phyloP scores from a whole-genome alignment of 2,888 invertebrate species.

The Lacanobia oleracea region DNA sequence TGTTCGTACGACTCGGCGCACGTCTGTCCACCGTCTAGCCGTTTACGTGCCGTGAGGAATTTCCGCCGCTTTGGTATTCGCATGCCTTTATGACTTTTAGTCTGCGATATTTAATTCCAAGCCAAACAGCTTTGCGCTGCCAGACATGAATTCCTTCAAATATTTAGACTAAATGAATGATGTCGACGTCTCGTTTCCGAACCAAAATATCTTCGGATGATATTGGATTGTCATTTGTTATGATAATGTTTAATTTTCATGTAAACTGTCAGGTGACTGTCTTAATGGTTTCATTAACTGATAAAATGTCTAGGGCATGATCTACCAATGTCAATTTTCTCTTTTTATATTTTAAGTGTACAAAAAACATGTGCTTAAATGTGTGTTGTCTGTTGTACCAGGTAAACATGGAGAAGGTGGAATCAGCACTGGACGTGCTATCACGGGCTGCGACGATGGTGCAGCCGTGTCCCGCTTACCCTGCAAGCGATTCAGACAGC shows the following conservation, averaged over 20 bases:
- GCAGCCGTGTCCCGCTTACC: slow-evolving; percentile 92
- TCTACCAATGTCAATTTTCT: not conserved
- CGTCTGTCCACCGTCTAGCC: slow-evolving; percentile 89
- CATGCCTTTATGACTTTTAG: slow-evolving; percentile 81
- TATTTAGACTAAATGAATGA: slow-evolving; percentile 64
- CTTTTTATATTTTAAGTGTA: not conserved
- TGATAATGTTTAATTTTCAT: slow-evolving; percentile 31
- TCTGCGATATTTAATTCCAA: slow-evolving; percentile 80
- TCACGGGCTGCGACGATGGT: slow-evolving; percentile 97
- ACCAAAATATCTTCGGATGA: slow-evolving; percentile 43
- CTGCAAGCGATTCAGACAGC: slow-evolving; percentile 87
- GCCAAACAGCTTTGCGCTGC: slow-evolving; percentile 80
- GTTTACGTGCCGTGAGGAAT: slow-evolving; percentile 83
- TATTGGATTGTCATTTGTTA: slow-evolving; percentile 45
- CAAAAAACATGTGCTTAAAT: slow-evolving; percentile 1
- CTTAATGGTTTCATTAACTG: slow-evolving; percentile 4
- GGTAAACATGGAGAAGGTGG: slow-evolving; percentile 92
- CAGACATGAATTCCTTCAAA: slow-evolving; percentile 76
- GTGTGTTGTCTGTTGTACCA: slow-evolving; percentile 54
- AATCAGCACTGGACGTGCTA: slow-evolving; percentile 96
- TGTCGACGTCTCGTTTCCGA: slow-evolving; percentile 39
- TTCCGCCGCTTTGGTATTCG: slow-evolving; percentile 84
- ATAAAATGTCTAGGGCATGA: not conserved
- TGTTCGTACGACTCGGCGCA: slow-evolving; percentile 76
- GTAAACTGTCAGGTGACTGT: slow-evolving; percentile 15